phyloP scores from a whole-genome alignment of 2,888 invertebrate genomes.

The Pollenia griseotomentosa region DNA sequence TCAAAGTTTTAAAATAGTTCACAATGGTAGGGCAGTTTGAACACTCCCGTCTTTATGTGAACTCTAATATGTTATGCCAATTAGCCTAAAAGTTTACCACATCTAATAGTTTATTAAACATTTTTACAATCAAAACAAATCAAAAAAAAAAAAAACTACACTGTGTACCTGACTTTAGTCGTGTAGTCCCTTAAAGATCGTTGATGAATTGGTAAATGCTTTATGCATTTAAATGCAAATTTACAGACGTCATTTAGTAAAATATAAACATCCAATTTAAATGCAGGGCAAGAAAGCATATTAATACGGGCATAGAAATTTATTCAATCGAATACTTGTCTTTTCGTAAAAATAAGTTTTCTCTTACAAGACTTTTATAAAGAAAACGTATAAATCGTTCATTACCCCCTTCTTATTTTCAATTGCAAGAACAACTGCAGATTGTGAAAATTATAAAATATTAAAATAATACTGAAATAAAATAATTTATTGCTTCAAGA shows the following conservation, averaged over 20 bases:
- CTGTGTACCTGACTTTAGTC: constrained; percentile 34
- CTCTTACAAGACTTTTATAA: not conserved
- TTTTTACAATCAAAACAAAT: not conserved
- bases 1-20: too few species aligned
- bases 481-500: not conserved
- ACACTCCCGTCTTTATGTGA: too few species aligned
- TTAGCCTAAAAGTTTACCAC: too few species aligned
- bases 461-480: not conserved
- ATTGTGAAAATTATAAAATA: not conserved
- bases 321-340: not conserved
- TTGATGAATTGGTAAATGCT: not conserved
- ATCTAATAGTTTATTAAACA: not conserved
- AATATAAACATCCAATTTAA: constrained; percentile 20
- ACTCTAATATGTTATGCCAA: too few species aligned
- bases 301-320: not conserved
- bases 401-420: constrained; percentile 16
- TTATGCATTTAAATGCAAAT: not conserved
- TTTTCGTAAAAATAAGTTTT: constrained; percentile 5
- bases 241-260: constrained; percentile 28
- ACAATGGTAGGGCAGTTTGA: too few species aligned
- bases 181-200: constrained; percentile 9
- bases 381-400: constrained; percentile 20
- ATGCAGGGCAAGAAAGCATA: not conserved
- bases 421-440: not conserved
- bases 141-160: not conserved